Evolutionary conservation across 1,140 invertebrate species (phyloP), one percentile per base, ranked within the genome.

Genomic region (Cyclina sinensis): DNA sequence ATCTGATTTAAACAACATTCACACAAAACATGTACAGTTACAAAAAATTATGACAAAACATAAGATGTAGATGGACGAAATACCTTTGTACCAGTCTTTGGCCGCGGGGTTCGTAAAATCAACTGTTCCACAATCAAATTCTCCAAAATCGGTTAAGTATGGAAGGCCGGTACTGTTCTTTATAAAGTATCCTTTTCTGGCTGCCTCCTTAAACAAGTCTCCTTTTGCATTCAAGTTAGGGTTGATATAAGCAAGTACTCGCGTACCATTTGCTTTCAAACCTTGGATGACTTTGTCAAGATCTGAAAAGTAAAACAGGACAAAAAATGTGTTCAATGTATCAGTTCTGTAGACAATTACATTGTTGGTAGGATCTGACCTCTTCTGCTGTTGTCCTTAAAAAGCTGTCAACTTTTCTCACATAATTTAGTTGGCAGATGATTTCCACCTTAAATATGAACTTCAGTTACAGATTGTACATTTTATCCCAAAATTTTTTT

Each of bases 241-340:
- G 87, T 96, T 96, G 62, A 95, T 95, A 90, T 96, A 96, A 18
- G 90, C 94, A 18, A 95, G 88, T 9, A 96, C 93, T 21, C 92
- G 79, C 0, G 95, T 91, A 0, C 92, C 94, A 46, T 94, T 82
- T 11, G 91, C 79, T 21, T 87, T 91, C 35, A 96, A 90, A 9
- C 90, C 70, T 12, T 89, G 30, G 35, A 95, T 95, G 0, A 89
- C 91, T 24, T 74, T 32, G 78, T 96, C 92, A 73, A 96, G 84
- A 76, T 84, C 91, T 94, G 59, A 35, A 62, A 86, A 62, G 46
- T 57, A n/a, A n/a, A n/a, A n/a, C n/a, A n/a, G n/a, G n/a, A n/a
- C n/a, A n/a, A n/a, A n/a, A n/a, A n/a, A n/a, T n/a, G n/a, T n/a
- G n/a, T n/a, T n/a, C n/a, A n/a, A n/a, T n/a, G n/a, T n/a, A n/a